These are phyloP conservation scores for Hylaea fasciaria DNA, from an alignment of 2,888 invertebrate species.

Conservation along the genomic window DNA sequence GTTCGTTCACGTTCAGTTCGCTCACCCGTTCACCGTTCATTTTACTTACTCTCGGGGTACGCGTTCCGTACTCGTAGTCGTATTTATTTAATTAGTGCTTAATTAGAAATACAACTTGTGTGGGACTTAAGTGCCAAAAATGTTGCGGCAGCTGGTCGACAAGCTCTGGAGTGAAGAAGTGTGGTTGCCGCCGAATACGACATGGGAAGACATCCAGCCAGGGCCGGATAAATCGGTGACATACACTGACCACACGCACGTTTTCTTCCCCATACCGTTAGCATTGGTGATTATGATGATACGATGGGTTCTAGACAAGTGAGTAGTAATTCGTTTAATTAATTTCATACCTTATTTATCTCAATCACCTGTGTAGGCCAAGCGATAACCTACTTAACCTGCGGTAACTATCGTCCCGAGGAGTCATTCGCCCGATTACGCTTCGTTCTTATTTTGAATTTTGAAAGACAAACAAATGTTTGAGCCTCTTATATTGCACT, in stretches of 20 bases:
- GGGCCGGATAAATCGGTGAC: conserved; percentile 88
- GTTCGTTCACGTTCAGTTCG: too few species aligned
- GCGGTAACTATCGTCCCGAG: conserved; percentile 28
- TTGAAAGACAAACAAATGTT: conserved; percentile 16
- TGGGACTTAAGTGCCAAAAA: conserved; percentile 44
- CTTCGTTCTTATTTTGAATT: conserved; percentile 27
- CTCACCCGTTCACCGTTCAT: conserved; percentile 10
- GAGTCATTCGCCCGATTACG: conserved; percentile 17
- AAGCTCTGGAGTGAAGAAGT: conserved; percentile 93
- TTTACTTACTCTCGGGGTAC: conserved; percentile 14
- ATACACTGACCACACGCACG: conserved; percentile 92
- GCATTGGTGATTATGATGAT: conserved; percentile 91
- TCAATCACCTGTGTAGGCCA: conserved; percentile 33
- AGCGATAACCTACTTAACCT: conserved; percentile 43
- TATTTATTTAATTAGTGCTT: conserved; percentile 32
- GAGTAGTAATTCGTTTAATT: conserved; percentile 66
- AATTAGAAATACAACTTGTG: conserved; percentile 14
- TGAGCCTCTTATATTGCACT: neutral
- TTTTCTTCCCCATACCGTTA: conserved; percentile 93
- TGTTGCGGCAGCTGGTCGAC: conserved; percentile 76
- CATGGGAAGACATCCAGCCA: conserved; percentile 94
- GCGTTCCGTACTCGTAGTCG: conserved; percentile 21
- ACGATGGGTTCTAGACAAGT: conserved; percentile 94
- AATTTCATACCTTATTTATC: conserved; percentile 20
- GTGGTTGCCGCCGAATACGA: conserved; percentile 96